phyloP scores from a whole-genome alignment of 64 coral and sea anemone genomes.

The Porites lutea region DNA sequence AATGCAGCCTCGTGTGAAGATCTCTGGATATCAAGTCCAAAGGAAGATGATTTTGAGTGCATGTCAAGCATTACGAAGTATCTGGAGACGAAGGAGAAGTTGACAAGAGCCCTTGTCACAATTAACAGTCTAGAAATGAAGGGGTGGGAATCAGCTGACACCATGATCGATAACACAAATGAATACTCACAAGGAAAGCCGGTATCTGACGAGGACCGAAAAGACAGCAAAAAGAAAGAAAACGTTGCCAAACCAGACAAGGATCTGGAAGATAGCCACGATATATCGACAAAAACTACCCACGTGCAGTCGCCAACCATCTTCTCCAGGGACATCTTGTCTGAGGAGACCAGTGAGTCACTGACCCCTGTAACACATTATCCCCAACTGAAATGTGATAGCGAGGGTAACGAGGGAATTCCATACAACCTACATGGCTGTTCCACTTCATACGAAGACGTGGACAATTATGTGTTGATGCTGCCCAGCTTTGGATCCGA shows the following conservation, averaged over 20 bases:
- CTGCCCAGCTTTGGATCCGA: background rate
- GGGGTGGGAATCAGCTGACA: background rate
- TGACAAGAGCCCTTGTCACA: background rate
- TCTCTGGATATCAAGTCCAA: conserved; percentile 22
- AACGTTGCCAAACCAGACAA: background rate
- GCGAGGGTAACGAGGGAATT: background rate
- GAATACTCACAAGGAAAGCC: background rate
- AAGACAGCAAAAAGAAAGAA: background rate
- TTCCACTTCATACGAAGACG: background rate
- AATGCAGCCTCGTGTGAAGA: background rate
- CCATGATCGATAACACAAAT: background rate
- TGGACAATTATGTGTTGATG: background rate
- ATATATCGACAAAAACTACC: background rate
- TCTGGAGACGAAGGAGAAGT: conserved; percentile 9
- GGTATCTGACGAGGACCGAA: background rate
- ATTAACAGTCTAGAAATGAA: background rate
- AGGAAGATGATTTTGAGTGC: conserved; percentile 36
- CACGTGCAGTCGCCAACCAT: background rate
- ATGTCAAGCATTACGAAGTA: conserved; percentile 8
- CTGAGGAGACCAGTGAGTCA: background rate
- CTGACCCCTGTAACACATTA: background rate
- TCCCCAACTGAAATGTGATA: background rate
- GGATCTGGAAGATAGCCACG: background rate
- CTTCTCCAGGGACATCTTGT: background rate
- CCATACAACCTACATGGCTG: background rate